Evolutionary conservation across 2,113 vertebrate species (phyloP), one percentile per base, ranked within the genome.

Genomic region (Poeciliopsis occidentalis): DNA sequence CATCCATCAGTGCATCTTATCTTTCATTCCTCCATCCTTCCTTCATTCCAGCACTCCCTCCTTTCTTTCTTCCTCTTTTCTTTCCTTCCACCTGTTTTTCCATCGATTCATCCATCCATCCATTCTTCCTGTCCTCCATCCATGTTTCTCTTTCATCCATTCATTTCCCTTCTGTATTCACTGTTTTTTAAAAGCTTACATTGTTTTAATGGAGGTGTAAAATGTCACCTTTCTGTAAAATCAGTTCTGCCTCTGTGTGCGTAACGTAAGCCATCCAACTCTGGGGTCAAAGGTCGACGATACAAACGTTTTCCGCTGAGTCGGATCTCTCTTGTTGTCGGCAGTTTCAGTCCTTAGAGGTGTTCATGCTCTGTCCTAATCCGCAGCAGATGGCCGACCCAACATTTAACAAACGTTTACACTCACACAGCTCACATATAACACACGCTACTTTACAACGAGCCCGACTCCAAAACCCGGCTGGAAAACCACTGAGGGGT

Each of bases 361-460:
- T 73, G 61, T 44, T 72, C 41, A 10, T 51, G 37, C 19, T 51
- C 31, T 41, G 32, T 64, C 31, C 1, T 73, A 51, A 64, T 73
- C 30, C 24, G 32, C 1, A 15, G 54, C 61, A 73, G 71, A 64
- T 73, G 71, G 29, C 4, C n/a, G 15, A 8, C 26, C 34, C n/a
- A 12, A 61, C 24, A 71, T 29, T 57, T 39, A 41, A 26, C 37
- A 71, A 71, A 37, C 54, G 17, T 71, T 73, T 32, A 73, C 13
- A 34, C 29, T 51, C n/a, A 24, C 39, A 73, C 22, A 31, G 32
- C 41, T 51, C 41, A 64, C 39, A 73, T 64, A 73, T 51, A 73
- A 64, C 71, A 73, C 39, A 64, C 37, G 41, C 69, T 41, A 69
- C 74, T 69, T 62, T 19, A 37, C 26, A 41, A 27, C 39, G 4